Evolutionary conservation across 2,797 vertebrate species (phyloP).

Genomic region (Argyrosomus regius): DNA sequence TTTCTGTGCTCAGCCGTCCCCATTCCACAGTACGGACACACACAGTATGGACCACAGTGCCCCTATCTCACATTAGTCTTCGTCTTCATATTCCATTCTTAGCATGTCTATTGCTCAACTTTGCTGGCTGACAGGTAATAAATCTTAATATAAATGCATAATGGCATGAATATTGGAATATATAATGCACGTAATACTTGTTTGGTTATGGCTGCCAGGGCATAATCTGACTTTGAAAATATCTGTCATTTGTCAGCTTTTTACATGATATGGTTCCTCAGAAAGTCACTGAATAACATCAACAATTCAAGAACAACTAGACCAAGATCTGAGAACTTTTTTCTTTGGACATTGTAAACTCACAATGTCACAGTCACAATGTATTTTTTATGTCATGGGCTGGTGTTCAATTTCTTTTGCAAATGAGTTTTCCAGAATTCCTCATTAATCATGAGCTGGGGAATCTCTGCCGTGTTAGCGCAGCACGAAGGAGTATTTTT

Average conservation of each 20-base stretch:
- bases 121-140: conserved; percentile 44
- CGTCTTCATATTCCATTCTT: conserved; percentile 33
- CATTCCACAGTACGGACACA: background rate
- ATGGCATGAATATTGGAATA: conserved; percentile 40
- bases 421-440: conserved; percentile 43
- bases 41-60: conserved; percentile 3
- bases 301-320: background rate
- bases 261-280: conserved; percentile 13
- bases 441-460: conserved; percentile 43
- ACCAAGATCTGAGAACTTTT: conserved; percentile 15
- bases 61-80: background rate
- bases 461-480: conserved; percentile 30
- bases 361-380: background rate
- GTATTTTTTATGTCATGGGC: conserved; percentile 23
- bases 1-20: conserved; percentile 5
- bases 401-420: conserved; percentile 29
- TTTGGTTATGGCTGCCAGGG: conserved; percentile 10
- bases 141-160: conserved; percentile 51
- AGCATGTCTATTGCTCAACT: conserved; percentile 40
- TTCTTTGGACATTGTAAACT: conserved; percentile 20
- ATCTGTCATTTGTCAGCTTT: background rate
- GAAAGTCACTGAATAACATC: background rate
- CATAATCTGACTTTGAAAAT: conserved; percentile 32
- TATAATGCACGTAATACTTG: conserved; percentile 24
- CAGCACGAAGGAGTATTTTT: conserved; percentile 29